Conservation (phyloP, 2,888 invertebrate genomes). For the Baccha elongata region DNA sequence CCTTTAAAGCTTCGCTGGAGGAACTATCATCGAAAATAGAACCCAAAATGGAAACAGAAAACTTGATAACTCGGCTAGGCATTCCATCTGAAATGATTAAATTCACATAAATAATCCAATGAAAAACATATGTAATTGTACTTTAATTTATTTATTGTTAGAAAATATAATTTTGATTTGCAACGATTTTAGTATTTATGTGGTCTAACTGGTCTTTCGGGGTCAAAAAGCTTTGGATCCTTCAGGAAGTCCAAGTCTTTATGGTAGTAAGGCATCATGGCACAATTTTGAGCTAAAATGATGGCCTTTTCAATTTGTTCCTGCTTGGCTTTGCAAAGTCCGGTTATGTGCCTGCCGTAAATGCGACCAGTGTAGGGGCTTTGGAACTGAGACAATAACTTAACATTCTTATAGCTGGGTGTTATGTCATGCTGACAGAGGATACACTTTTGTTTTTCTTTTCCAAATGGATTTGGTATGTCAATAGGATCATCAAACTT, state of each 20-base stretch:
- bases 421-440: constrained; percentile 92
- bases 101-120: constrained; percentile 75
- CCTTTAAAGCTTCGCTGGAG: constrained; percentile 75
- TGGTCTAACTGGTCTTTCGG: constrained; percentile 90
- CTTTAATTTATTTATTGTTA: constrained; percentile 25
- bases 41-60: constrained; percentile 64
- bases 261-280: constrained; percentile 91
- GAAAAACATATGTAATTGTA: background rate
- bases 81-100: constrained; percentile 78
- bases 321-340: constrained; percentile 93
- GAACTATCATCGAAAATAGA: constrained; percentile 76
- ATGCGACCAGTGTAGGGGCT: constrained; percentile 96
- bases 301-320: constrained; percentile 89
- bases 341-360: constrained; percentile 96
- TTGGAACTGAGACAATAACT: constrained; percentile 96
- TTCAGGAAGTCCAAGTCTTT: constrained; percentile 91
- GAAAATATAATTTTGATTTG: constrained; percentile 38
- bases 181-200: constrained; percentile 87
- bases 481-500: constrained; percentile 81
- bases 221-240: constrained; percentile 96
- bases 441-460: constrained; percentile 89
- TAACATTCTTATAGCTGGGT: constrained; percentile 95
- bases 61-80: constrained; percentile 75
- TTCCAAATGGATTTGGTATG: constrained; percentile 91
- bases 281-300: constrained; percentile 88